phyloP scores from a whole-genome alignment of 2,888 invertebrate species.

The Xylota segnis region DNA sequence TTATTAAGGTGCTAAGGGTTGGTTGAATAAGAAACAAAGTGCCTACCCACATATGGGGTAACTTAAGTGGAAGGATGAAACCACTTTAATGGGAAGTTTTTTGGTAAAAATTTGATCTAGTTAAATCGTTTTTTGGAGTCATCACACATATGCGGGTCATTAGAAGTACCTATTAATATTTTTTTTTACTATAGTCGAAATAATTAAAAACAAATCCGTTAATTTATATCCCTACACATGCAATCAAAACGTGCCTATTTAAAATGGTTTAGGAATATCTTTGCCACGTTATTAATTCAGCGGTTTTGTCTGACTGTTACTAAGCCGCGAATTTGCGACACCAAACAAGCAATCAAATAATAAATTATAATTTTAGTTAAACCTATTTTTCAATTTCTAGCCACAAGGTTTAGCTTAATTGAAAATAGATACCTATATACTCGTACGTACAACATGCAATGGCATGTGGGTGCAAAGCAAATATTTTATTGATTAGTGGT shows the following conservation, averaged over 20 bases:
- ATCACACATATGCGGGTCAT: background rate
- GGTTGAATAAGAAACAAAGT: no score
- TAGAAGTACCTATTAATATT: background rate
- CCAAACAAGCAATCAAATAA: slow-evolving; percentile 13
- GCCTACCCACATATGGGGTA: no score
- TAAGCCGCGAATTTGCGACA: slow-evolving; percentile 1
- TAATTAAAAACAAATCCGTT: background rate
- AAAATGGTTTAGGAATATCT: background rate
- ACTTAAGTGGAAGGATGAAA: no score
- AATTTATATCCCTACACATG: background rate
- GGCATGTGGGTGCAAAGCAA: no score
- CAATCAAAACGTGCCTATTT: background rate
- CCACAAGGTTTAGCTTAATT: slow-evolving; percentile 4
- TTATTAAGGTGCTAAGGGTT: no score
- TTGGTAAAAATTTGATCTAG: no score
- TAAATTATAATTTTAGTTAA: slow-evolving; percentile 5
- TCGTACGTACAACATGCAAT: no score
- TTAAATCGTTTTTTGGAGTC: no score
- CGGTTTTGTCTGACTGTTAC: slow-evolving; percentile 5
- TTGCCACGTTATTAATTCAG: slow-evolving; percentile 22
- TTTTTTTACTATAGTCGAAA: background rate
- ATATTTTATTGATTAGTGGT: no score
- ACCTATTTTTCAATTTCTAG: slow-evolving; percentile 1
- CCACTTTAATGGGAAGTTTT: no score
- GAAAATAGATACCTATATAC: no score